Evolutionary conservation across 1,140 invertebrate genomes (phyloP).

Genomic region (Drosophila yakuba): DNA sequence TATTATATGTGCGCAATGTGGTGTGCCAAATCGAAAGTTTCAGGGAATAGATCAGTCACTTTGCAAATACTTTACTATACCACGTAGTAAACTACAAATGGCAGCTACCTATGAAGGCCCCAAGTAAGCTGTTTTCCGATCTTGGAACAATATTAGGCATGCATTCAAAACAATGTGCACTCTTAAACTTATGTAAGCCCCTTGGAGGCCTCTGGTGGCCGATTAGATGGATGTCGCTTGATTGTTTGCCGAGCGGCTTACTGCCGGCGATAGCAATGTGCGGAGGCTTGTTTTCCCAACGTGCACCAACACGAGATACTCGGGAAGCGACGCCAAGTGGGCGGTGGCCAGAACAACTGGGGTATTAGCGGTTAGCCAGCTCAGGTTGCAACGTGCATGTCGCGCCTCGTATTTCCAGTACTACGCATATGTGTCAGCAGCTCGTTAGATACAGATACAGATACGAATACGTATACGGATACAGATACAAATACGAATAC

Average conservation of each 20-base stretch:
- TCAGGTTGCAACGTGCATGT: constrained; percentile 37
- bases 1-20: constrained; percentile 17
- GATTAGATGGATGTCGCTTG: constrained; percentile 46
- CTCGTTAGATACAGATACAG: not conserved
- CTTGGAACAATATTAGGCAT: too few relatives aligned
- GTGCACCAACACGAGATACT: constrained; percentile 40
- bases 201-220: constrained; percentile 20
- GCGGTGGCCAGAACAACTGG: constrained; percentile 16
- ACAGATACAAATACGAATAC: constrained; percentile 1
- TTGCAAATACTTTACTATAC: not conserved
- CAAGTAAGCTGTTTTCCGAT: not conserved
- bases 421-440: constrained; percentile 3
- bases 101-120: too few relatives aligned
- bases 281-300: constrained; percentile 19
- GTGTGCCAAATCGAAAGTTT: constrained; percentile 25
- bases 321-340: not conserved
- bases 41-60: constrained; percentile 10
- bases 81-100: not conserved
- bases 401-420: not conserved
- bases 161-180: too few relatives aligned
- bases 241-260: constrained; percentile 46
- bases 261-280: constrained; percentile 42
- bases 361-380: constrained; percentile 16
- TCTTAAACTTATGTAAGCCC: constrained; percentile 16
- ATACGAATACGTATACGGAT: not conserved